Evolutionary conservation across 2,888 invertebrate genomes (phyloP), one percentile per base, ranked within the genome.

Genomic region (Drosophila acutilabella): DNA sequence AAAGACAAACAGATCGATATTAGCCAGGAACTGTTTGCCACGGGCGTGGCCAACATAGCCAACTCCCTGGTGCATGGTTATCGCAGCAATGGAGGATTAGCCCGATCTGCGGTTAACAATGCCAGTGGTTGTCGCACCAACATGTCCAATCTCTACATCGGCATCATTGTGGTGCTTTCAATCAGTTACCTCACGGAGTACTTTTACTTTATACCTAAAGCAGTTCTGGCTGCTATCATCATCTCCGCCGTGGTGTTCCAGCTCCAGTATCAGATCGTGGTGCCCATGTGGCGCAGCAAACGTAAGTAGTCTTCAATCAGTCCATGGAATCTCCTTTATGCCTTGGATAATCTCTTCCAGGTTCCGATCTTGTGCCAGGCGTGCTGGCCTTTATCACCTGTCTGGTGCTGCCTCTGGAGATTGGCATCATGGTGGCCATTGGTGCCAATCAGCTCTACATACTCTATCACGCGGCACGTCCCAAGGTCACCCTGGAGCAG

Each of bases 231-330:
- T 1, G 96, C 96, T 0, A 96, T 98, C 85, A 97, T 98, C 88
- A 96, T 98, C 71, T 96, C 96, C 26, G 98, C 98, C 42, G 98
- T 98, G 33, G 93, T 98, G 53, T 97, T 97, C 91, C 97, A 97
- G 96, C 95, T 97, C 2, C 97, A 97, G 91, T 96, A 96, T 77
- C 95, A 95, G 90, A 96, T 97, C 53, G 93, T 97, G 45, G 94
- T 95, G 76, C 96, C 97, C 0, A 96, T 97, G 95, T 97, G 97
- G 97, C 94, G 96, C 77, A 95, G 96, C 36, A 97, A 97, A 92
- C 96, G 97, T 97, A 91, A 94, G 95, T 93, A 30, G 30, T 30
- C 30, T 1, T 7, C 2, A 0, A 3, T 0, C 2, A 5, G 6
- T 2, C 5, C 11, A 4, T n/a, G 8, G 3, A 0, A 6, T 11